A percentile compares a stretch with the other conserved stretches of the same genome.
phyloP scores from a whole-genome alignment of 2,797 vertebrate genomes.

The Nyctibius grandis region DNA sequence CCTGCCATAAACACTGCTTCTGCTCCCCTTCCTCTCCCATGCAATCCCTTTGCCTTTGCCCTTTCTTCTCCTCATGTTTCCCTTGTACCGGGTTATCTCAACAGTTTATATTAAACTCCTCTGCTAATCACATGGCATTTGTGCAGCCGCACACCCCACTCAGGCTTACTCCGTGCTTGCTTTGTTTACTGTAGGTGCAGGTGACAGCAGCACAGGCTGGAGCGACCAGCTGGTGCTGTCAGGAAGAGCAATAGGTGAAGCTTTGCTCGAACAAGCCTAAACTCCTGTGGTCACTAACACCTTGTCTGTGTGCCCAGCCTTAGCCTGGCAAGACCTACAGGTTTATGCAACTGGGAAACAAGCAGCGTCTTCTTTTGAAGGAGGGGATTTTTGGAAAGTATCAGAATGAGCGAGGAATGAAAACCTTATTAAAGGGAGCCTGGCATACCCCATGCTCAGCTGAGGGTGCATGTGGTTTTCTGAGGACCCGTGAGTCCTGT shows the following conservation, averaged over 20 bases:
- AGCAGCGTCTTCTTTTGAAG: background rate
- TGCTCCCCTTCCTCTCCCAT: background rate
- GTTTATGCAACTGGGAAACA: background rate
- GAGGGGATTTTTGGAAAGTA: background rate
- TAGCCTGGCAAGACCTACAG: background rate
- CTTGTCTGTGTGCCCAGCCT: background rate
- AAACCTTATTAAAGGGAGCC: background rate
- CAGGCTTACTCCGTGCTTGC: background rate
- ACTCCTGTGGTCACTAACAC: background rate
- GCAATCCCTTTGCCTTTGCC: background rate
- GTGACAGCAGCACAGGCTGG: background rate
- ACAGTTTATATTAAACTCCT: background rate
- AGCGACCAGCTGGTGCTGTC: background rate
- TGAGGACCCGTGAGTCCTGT: background rate
- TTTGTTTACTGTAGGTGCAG: background rate
- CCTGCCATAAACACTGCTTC: background rate
- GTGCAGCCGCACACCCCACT: background rate
- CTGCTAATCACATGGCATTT: background rate
- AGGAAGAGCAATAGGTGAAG: background rate
- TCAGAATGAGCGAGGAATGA: fast-evolving
- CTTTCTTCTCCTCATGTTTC: background rate
- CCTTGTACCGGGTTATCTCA: background rate
- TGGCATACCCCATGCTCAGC: background rate
- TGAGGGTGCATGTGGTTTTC: fast-evolving
- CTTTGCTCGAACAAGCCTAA: background rate